Evolutionary conservation across 2,113 vertebrate species (phyloP).

Genomic region (Collichthys lucidus): DNA sequence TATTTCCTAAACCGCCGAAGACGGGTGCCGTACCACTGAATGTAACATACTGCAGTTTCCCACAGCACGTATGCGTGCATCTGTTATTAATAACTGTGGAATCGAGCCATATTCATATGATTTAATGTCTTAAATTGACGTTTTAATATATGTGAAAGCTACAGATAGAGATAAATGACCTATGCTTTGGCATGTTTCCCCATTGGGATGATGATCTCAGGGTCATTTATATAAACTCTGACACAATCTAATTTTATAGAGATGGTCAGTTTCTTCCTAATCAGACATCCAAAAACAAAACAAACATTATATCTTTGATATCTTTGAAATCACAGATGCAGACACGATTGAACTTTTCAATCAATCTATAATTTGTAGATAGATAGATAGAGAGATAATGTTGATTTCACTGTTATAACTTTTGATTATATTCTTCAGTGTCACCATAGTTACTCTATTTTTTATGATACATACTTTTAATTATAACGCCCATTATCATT

Average conservation of each 20-base stretch:
- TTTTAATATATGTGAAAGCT: constrained; percentile 12
- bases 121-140: background rate
- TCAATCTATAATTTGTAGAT: too few relatives aligned
- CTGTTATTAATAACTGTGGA: background rate
- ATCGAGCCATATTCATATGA: background rate
- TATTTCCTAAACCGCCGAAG: background rate
- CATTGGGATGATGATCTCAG: background rate
- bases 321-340: background rate
- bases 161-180: background rate
- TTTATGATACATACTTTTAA: background rate
- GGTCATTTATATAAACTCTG: constrained; percentile 20
- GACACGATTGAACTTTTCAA: too few relatives aligned
- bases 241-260: constrained; percentile 26
- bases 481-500: background rate
- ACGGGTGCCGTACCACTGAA: background rate
- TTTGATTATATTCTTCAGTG: background rate
- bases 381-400: too few relatives aligned
- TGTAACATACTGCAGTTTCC: background rate
- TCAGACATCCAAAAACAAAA: constrained; percentile 14
- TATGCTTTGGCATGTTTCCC: constrained; percentile 19
- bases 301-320: constrained; percentile 22
- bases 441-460: too few relatives aligned
- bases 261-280: constrained; percentile 39
- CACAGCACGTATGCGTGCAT: background rate
- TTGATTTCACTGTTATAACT: too few relatives aligned